Evolutionary conservation across 2,888 invertebrate species (phyloP).

Genomic region (Esperia sulphurella): DNA sequence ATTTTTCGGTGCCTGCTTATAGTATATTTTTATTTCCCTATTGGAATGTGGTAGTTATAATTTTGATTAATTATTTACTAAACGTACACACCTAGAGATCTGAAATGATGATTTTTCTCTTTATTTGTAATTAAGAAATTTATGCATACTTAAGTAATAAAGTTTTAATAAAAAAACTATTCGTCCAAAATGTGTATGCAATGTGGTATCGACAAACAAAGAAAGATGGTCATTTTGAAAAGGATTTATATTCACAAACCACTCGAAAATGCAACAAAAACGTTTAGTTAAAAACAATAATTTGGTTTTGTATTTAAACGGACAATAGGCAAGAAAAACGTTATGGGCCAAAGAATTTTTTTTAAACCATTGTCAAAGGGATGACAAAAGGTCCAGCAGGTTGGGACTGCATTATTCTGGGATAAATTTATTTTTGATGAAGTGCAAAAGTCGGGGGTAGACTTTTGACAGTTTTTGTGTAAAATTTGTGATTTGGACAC

Average conservation of each 20-base stretch:
- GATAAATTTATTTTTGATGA: constrained; percentile 76
- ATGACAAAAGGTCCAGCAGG: constrained; percentile 55
- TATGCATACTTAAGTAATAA: no score
- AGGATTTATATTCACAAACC: constrained; percentile 46
- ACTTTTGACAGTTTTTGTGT: constrained; percentile 59
- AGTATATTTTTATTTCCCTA: no score
- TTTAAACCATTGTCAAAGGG: constrained; percentile 34
- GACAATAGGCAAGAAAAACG: constrained; percentile 46
- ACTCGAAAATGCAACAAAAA: constrained; percentile 45
- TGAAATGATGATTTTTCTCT: no score
- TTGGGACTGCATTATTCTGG: constrained; percentile 58
- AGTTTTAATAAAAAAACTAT: no score
- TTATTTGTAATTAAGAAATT: no score
- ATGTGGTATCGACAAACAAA: constrained; percentile 35
- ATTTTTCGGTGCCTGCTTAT: no score
- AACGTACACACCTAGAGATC: no score
- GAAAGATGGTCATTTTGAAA: constrained; percentile 34
- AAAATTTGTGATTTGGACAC: constrained; percentile 52
- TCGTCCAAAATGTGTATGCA: constrained; percentile 16
- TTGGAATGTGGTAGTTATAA: no score
- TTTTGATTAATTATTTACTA: no score
- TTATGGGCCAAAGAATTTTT: constrained; percentile 34
- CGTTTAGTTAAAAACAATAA: constrained; percentile 63
- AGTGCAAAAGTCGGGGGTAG: constrained; percentile 70
- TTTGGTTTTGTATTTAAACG: constrained; percentile 46